These are phyloP conservation scores for Dasyurus viverrinus DNA, from an alignment of 2,113 vertebrate species.

Conservation along the genomic window DNA sequence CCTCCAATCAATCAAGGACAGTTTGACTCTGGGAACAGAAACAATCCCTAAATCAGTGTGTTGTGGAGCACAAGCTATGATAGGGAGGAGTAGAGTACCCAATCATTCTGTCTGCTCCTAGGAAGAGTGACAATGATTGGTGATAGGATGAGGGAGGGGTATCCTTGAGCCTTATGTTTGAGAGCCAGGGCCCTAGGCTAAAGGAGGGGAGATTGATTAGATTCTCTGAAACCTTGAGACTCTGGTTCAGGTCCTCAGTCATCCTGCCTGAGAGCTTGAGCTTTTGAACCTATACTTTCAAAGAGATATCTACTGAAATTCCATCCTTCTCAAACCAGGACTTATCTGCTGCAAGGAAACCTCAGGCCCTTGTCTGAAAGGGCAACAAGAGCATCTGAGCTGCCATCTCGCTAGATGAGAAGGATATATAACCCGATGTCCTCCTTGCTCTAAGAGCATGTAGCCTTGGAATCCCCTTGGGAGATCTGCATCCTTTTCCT, in stretches of 20 bases:
- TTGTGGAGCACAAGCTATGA: background rate
- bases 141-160: no score
- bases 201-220: background rate
- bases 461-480: background rate
- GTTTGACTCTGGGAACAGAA: background rate
- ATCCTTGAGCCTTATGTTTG: no score
- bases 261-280: background rate
- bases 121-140: no score
- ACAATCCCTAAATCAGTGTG: background rate
- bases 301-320: background rate
- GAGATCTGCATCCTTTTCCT: no score
- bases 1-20: background rate
- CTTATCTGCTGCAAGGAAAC: background rate
- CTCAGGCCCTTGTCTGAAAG: background rate
- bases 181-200: no score
- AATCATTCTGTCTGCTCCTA: no score
- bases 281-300: background rate
- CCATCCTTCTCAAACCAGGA: background rate
- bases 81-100: no score
- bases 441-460: background rate
- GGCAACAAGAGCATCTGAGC: background rate
- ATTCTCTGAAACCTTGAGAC: background rate
- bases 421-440: background rate
- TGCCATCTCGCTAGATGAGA: background rate
- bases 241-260: background rate